Percentiles rank a stretch among this genome's conserved stretches.
These are phyloP conservation scores for Trogon melanurus DNA, from an alignment of 2,113 vertebrate species.

Conservation along the genomic window DNA sequence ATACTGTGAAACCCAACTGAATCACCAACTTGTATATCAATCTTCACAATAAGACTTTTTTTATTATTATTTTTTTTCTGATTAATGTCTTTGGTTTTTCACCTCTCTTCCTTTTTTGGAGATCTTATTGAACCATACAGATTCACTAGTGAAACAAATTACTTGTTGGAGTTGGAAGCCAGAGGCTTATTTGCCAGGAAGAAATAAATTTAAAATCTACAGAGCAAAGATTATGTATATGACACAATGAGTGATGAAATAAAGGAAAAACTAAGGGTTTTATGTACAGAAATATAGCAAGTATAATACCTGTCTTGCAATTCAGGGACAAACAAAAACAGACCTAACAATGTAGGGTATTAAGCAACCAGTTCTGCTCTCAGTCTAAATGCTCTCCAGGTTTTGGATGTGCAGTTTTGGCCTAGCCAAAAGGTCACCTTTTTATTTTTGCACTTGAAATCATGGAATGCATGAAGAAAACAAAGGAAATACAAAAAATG, in stretches of 20 bases:
- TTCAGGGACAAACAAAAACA: not conserved
- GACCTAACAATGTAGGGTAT: not conserved
- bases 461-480: not conserved
- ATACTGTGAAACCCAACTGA: not conserved
- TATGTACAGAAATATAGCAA: not conserved
- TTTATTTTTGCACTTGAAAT: slow-evolving; percentile 33
- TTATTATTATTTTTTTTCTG: too few species aligned
- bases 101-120: not conserved
- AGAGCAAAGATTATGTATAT: not conserved
- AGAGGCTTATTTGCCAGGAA: not conserved
- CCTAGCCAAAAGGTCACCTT: not conserved
- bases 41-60: not conserved
- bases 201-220: not conserved
- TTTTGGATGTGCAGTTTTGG: not conserved
- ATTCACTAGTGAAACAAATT: not conserved
- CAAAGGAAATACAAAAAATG: slow-evolving; percentile 29
- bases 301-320: not conserved
- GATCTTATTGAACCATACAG: not conserved
- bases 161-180: not conserved
- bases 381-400: not conserved
- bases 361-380: not conserved
- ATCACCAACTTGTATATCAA: not conserved
- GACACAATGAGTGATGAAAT: not conserved
- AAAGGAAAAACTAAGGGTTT: not conserved
- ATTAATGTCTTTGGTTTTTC: not conserved